Conservation (phyloP, 1,140 invertebrate genomes). For the Eumaeus atala region DNA sequence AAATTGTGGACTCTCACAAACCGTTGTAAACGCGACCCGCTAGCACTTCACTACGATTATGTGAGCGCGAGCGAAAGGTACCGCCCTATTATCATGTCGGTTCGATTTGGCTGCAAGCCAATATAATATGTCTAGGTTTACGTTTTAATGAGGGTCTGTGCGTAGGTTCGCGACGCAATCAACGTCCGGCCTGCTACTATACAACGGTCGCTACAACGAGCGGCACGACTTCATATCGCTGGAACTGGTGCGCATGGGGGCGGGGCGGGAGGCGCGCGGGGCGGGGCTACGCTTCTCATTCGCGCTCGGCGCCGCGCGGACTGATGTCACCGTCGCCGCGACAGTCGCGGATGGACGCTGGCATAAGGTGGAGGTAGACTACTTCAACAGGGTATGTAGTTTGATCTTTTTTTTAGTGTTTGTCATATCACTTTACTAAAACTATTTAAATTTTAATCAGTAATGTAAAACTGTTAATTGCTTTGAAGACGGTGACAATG, state of each 20-base stretch:
- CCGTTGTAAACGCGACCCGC: no score
- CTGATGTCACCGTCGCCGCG: conserved; percentile 80
- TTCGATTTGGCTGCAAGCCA: neutral
- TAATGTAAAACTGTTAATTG: conserved; percentile 13
- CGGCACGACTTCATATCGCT: conserved; percentile 95
- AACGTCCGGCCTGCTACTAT: conserved; percentile 89
- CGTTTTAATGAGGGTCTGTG: conserved; percentile 6
- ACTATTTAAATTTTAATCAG: no score
- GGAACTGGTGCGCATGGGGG: conserved; percentile 84
- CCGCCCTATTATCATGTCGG: no score
- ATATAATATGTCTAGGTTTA: no score
- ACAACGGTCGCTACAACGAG: conserved; percentile 97
- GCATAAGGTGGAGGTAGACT: conserved; percentile 92
- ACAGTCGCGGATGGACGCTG: conserved; percentile 93
- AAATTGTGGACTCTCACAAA: no score
- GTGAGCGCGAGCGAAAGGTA: no score
- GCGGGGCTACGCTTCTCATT: conserved; percentile 90
- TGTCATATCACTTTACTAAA: no score
- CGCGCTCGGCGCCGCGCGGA: conserved; percentile 87
- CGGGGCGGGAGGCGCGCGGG: conserved; percentile 76
- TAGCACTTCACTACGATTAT: no score
- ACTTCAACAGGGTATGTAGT: conserved; percentile 85
- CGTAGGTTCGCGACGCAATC: conserved; percentile 89
- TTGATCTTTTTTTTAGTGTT: conserved; percentile 6
- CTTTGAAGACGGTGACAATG: conserved; percentile 85